phyloP scores from a whole-genome alignment of 2,113 vertebrate species.

The Vulpes lagopus region DNA sequence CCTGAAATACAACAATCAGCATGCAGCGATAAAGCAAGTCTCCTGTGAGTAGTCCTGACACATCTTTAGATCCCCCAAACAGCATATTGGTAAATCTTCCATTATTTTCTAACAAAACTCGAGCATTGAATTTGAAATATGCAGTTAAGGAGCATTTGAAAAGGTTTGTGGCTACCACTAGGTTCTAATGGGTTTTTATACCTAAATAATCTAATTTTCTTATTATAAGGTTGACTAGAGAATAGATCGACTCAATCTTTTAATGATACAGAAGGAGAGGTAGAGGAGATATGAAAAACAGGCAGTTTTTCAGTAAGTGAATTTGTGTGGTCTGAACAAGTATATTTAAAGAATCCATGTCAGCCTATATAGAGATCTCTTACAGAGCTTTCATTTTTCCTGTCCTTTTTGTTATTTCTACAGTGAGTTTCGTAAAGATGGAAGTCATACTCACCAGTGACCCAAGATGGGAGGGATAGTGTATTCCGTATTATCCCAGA shows the following conservation, averaged over 20 bases:
- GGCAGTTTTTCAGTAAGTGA: neutral
- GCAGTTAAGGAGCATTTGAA: neutral
- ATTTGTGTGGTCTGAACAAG: neutral
- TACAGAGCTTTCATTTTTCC: neutral
- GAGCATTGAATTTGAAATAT: slow-evolving; percentile 17
- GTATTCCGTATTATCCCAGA: neutral
- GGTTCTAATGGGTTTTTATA: neutral
- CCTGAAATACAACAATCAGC: neutral
- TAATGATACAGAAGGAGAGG: neutral
- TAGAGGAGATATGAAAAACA: neutral
- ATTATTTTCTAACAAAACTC: neutral
- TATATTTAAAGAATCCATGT: neutral
- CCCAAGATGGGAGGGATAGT: neutral
- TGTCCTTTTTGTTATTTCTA: neutral
- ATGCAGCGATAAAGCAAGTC: neutral
- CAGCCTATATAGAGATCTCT: neutral
- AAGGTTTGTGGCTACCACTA: neutral
- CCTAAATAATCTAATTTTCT: slow-evolving; percentile 1
- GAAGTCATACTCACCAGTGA: neutral
- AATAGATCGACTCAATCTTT: neutral
- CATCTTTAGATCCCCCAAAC: neutral
- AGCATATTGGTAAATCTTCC: neutral
- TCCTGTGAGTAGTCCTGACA: neutral
- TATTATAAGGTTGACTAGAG: slow-evolving; percentile 29
- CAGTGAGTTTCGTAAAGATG: neutral